Evolutionary conservation across 2,888 invertebrate species (phyloP), one percentile per base, ranked within the genome.

Genomic region (Synanthedon formicaeformis): DNA sequence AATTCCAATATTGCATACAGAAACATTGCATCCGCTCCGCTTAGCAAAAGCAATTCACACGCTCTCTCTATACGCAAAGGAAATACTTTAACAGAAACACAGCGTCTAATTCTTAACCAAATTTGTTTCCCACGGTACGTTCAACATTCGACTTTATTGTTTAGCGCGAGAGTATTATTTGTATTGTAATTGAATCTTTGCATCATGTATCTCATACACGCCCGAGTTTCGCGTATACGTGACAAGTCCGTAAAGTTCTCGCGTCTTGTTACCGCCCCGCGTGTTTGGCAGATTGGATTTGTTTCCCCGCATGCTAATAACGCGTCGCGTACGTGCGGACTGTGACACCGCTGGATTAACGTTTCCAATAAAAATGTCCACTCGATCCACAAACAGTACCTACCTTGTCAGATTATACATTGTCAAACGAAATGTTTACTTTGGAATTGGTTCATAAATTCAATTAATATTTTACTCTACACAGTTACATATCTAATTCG

Each of bases 271-370:
- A 69, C 69, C 68, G 68, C 65, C 67, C 52, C 67, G 64, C 73
- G 69, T 71, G 74, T 81, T 81, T 76, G 77, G 73, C 77, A 79
- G 78, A 84, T 84, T 81, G 79, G 75, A 80, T 83, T 83, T 81
- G 80, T 82, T 81, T 74, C 69, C 67, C 71, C 73, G 77, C 75
- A 81, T 78, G 81, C 78, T 78, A 81, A 82, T 82, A 78, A 67
- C 58, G 34, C 10, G 34, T 10, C 34, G 34, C 34, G 60, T 70
- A 74, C 74, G 74, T 73, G 76, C 62, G 56, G 57, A 56, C 52
- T 60, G 65, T 67, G 70, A 72, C 71, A 72, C 60, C 56, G 54
- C 58, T 52, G 67, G 73, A 78, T 79, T 75, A 78, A 58, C 55
- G 63, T 45, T 45, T 45, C 13, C n/a, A 58, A 66, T 65, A 72